These are phyloP conservation scores for Gortyna flavago DNA, from an alignment of 2,888 invertebrate species.

Conservation along the genomic window DNA sequence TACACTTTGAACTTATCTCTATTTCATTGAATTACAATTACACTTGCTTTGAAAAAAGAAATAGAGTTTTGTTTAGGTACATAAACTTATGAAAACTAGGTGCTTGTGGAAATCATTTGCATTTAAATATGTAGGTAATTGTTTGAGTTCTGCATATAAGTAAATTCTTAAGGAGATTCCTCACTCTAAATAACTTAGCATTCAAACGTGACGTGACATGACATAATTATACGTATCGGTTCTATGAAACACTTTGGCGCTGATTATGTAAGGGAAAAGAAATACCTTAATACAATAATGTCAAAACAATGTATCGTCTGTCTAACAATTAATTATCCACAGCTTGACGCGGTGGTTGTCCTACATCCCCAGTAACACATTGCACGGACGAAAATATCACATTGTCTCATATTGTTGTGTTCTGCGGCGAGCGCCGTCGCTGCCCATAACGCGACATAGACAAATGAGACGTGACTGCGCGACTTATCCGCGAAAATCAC, in stretches of 20 bases:
- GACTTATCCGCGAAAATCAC: conserved; percentile 64
- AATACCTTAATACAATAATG: conserved; percentile 5
- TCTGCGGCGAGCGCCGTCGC: conserved; percentile 78
- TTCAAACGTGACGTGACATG: background rate
- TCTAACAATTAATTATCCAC: conserved; percentile 42
- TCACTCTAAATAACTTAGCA: background rate
- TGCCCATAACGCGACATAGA: conserved; percentile 76
- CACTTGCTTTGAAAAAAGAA: background rate
- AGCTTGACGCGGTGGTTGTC: conserved; percentile 61
- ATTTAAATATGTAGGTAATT: background rate
- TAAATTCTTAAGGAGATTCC: background rate
- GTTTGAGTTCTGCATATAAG: background rate
- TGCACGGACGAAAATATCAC: conserved; percentile 66
- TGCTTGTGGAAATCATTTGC: background rate
- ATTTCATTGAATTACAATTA: conserved; percentile 14
- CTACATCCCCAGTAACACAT: conserved; percentile 75
- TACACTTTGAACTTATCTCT: conserved; percentile 45
- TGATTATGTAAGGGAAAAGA: conserved; percentile 5
- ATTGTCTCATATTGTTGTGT: conserved; percentile 71
- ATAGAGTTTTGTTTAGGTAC: background rate
- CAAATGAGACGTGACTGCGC: conserved; percentile 79
- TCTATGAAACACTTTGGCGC: conserved; percentile 4
- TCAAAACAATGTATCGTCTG: conserved; percentile 38
- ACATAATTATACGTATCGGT: background rate
- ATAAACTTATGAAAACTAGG: background rate